Percentiles rank a stretch among this genome's conserved stretches.
phyloP scores from a whole-genome alignment of 2,888 invertebrate genomes.

The Drosophila pullipes region DNA sequence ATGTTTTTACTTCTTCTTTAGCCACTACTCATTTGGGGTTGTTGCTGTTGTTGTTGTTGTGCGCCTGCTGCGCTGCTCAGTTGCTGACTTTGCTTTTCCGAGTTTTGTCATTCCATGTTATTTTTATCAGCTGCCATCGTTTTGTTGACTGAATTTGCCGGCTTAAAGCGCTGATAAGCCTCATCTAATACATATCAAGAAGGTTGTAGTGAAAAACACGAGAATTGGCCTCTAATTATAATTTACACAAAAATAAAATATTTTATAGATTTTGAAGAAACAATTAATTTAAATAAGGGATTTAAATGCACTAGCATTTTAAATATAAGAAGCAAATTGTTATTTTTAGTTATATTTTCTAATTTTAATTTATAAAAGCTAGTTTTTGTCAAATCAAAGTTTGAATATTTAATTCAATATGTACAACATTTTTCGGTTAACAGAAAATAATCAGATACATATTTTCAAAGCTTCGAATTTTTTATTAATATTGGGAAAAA shows the following conservation, averaged over 20 bases:
- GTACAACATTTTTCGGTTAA: not conserved
- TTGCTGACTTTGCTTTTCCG: slow-evolving; percentile 54
- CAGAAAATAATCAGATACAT: not conserved
- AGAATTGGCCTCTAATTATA: not conserved
- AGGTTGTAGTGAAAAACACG: not conserved
- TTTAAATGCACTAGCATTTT: not conserved
- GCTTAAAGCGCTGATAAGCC: slow-evolving; percentile 26
- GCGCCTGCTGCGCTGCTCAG: slow-evolving; percentile 36
- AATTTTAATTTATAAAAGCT: not conserved
- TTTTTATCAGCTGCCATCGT: slow-evolving; percentile 47
- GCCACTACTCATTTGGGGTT: slow-evolving; percentile 61
- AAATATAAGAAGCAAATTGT: not conserved
- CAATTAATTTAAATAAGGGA: too few relatives aligned
- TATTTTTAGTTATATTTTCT: not conserved
- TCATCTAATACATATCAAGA: slow-evolving; percentile 6
- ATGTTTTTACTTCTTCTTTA: slow-evolving; percentile 56
- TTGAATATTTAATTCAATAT: not conserved
- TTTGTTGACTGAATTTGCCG: slow-evolving; percentile 28
- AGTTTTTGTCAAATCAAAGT: too few relatives aligned
- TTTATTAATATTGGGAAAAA: not conserved
- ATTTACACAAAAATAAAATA: not conserved
- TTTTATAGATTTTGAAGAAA: not conserved
- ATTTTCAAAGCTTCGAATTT: not conserved
- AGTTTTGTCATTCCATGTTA: slow-evolving; percentile 41
- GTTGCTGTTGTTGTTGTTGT: slow-evolving; percentile 42